These are phyloP conservation scores for Rhinogobius similis DNA, from an alignment of 2,113 vertebrate species.

Conservation along the genomic window DNA sequence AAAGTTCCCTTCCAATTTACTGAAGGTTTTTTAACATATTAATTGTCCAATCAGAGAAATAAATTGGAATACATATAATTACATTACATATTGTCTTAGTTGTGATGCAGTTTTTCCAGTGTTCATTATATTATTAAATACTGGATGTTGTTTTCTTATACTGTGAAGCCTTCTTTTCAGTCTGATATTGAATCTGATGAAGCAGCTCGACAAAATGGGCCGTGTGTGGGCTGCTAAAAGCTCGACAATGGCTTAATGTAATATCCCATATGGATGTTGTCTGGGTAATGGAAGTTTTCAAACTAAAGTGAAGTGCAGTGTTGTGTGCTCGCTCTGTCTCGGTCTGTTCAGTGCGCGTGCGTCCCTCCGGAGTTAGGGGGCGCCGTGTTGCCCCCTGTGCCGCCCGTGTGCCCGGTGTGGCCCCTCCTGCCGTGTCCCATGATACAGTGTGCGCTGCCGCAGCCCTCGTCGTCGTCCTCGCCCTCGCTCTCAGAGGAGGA, in stretches of 20 bases:
- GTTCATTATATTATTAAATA: not conserved
- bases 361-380: conserved; percentile 73
- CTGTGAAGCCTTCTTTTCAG: not conserved
- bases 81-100: not conserved
- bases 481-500: conserved; percentile 92
- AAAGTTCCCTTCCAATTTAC: too few relatives aligned
- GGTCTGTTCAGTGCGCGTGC: conserved; percentile 52
- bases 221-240: not conserved
- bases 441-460: conserved; percentile 89
- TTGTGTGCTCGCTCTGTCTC: conserved; percentile 32
- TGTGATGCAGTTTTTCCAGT: not conserved
- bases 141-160: not conserved
- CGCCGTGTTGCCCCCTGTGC: conserved; percentile 62
- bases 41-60: not conserved
- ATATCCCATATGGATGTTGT: conserved; percentile 8
- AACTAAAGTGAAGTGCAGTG: conserved; percentile 50
- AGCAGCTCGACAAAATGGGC: conserved; percentile 4
- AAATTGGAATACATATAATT: not conserved
- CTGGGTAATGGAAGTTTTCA: conserved; percentile 49
- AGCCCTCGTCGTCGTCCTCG: conserved; percentile 85
- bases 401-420: conserved; percentile 63
- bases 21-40: not conserved
- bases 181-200: not conserved
- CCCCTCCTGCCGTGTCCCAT: conserved; percentile 83
- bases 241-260: not conserved